Base-by-base conservation (phyloP, 2,888 invertebrate species). In the Omphaloscelis lunosa region DNA sequence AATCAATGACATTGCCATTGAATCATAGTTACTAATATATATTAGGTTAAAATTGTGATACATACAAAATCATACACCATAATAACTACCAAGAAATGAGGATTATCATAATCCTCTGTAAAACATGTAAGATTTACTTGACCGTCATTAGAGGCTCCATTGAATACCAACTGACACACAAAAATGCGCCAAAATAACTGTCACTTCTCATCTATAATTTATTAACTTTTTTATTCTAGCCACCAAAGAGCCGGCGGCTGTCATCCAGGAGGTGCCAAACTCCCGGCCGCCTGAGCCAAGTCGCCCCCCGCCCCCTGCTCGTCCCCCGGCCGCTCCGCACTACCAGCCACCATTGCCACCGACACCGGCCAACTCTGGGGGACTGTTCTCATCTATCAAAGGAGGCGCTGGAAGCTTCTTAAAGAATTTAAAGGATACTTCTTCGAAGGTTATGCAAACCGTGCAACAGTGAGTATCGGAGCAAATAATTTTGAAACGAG, bases 361-460 rank as follows among this genome's bases (percentile, higher is more conserved):
- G 34, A 87, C 87, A 0, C 92, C 93, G 0, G 91, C 92, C 82
- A 95, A 89, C 91, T 95, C 91, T 0, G 97, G 97, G 23, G 98
- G 98, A 45, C 93, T 99, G 41, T 98, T 99, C 95, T 98, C 98
- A 6, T 99, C 99, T 0, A 97, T 99, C 53, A 98, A 98, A 93
- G 99, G 99, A 41, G 99, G 99, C 70, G 99, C 99, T 39, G 99
- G 99, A 4, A 99, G 98, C 91, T 98, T 99, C 90, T 97, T 99
- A 80, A 99, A 99, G 91, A 99, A 99, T 92, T 96, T 99, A 48
- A 99, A 99, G 94, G 99, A 99, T 91, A 99, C 99, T 0, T 99
- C 99, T 34, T 98, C 98, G 58, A 99, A 99, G 97, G 99, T 99
- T 62, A 99, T 99, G 98, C 99, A 99, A 93, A 99, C 99, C 58